phyloP scores from a whole-genome alignment of 2,113 vertebrate genomes.

The Cichladusa arquata region DNA sequence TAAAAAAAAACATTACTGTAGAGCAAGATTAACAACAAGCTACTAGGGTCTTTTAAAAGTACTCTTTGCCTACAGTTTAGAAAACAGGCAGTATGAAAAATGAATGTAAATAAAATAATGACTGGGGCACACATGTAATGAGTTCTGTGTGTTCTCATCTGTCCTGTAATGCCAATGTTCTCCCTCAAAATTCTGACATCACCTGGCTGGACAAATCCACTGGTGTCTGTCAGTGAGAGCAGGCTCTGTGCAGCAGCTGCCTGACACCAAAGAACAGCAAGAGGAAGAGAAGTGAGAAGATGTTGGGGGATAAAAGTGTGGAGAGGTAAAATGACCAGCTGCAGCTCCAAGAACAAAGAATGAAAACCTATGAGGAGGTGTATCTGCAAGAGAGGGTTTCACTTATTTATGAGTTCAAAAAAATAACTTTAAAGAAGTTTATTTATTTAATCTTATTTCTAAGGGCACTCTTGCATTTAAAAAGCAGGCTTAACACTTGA shows the following conservation, averaged over 20 bases:
- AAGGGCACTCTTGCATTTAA: neutral
- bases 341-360: neutral
- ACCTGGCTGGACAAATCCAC: neutral
- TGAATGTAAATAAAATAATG: neutral
- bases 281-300: neutral
- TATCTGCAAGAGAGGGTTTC: neutral
- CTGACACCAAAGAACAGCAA: neutral
- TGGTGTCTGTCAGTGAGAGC: neutral
- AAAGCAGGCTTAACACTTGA: neutral
- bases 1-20: neutral
- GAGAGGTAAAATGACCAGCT: neutral
- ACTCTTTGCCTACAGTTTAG: neutral
- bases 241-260: neutral
- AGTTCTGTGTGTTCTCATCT: neutral
- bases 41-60: neutral
- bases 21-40: neutral
- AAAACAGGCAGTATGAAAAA: neutral
- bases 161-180: rapidly evolving
- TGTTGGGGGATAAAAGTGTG: neutral
- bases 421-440: neutral
- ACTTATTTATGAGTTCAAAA: neutral
- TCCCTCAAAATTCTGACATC: neutral
- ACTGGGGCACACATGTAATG: neutral
- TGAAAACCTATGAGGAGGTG: neutral
- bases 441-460: neutral